Evolutionary conservation across 2,797 vertebrate genomes (phyloP).

Genomic region (Natrix natrix): DNA sequence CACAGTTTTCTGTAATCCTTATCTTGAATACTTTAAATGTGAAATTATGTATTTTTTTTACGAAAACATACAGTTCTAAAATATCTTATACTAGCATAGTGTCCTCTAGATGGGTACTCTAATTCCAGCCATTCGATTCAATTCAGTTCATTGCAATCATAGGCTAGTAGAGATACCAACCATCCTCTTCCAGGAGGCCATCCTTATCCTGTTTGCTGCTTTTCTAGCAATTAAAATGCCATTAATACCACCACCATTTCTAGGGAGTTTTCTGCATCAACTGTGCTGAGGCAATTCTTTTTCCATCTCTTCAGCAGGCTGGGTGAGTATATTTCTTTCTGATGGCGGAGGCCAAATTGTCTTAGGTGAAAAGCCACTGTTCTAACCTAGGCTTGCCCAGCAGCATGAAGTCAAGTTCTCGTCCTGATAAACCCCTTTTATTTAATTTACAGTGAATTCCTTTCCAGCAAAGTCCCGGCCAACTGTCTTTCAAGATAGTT

Average conservation of each 20-base stretch:
- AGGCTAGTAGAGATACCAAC: neutral
- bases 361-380: neutral
- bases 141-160: neutral
- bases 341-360: neutral
- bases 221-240: neutral
- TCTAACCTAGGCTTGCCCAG: too few relatives aligned
- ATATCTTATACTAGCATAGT: neutral
- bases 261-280: neutral
- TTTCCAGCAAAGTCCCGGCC: too few relatives aligned
- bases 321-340: neutral
- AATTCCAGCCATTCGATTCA: neutral
- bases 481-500: too few relatives aligned
- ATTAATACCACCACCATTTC: neutral
- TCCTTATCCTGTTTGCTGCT: neutral
- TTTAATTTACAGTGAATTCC: too few relatives aligned
- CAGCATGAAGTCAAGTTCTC: too few relatives aligned
- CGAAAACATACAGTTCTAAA: neutral
- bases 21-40: neutral
- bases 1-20: neutral
- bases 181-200: neutral
- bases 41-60: neutral
- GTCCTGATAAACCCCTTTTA: too few relatives aligned
- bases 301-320: neutral
- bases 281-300: neutral
- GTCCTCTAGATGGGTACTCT: neutral